These are phyloP conservation scores for Fukomys damarensis DNA, from an alignment of 2,113 vertebrate species.

Conservation along the genomic window DNA sequence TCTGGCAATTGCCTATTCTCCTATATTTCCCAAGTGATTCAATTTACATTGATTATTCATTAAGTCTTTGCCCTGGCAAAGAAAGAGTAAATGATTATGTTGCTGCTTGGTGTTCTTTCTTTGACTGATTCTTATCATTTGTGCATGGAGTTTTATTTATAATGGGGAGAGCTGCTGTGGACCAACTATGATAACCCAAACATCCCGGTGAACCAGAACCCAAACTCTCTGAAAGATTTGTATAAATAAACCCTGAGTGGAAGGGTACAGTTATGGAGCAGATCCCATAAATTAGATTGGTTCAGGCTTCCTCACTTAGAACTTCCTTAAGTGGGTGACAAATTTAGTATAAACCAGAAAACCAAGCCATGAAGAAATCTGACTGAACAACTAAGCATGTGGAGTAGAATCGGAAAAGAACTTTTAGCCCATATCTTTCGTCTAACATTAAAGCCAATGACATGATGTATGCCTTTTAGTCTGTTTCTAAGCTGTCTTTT, in stretches of 20 bases:
- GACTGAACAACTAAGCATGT: not conserved
- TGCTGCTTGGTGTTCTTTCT: not conserved
- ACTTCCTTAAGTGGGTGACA: constrained; percentile 43
- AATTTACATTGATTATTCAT: not conserved
- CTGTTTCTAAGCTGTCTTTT: constrained; percentile 26
- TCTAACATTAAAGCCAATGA: not conserved
- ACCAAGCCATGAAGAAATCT: not conserved
- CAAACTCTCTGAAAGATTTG: not conserved
- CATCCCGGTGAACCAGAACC: not conserved
- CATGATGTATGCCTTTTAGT: not conserved
- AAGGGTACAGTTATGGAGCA: not conserved
- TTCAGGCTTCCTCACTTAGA: not conserved
- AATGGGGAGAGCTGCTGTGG: not conserved
- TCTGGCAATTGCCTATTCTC: not conserved
- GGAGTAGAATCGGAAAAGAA: constrained; percentile 19
- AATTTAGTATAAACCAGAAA: constrained; percentile 31
- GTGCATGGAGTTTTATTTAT: not conserved
- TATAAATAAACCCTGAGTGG: not conserved
- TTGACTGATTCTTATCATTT: not conserved
- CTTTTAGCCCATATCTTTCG: not conserved
- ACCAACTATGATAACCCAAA: not conserved
- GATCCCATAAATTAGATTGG: not conserved
- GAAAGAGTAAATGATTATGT: not conserved
- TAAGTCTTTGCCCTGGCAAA: not conserved
- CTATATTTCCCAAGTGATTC: not conserved